Percentiles rank a stretch among this genome's conserved stretches.
These are phyloP conservation scores for Tethea ocularis DNA, from an alignment of 2,888 invertebrate genomes.

Conservation along the genomic window DNA sequence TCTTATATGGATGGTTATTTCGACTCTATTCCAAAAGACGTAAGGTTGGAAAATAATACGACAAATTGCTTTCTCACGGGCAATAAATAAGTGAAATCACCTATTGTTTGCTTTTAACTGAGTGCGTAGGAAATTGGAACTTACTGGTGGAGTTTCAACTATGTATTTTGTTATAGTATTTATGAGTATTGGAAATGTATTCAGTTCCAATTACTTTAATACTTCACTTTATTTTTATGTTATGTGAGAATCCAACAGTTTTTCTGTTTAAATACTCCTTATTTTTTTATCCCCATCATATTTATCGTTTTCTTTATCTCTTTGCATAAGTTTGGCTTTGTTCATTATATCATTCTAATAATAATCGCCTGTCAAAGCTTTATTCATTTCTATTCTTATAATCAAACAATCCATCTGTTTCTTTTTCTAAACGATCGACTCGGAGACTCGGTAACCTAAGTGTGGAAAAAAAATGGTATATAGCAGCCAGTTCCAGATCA, in stretches of 20 bases:
- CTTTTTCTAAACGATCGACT: too few relatives aligned
- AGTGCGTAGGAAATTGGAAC: neutral
- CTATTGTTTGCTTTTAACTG: constrained; percentile 3
- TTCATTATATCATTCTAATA: too few relatives aligned
- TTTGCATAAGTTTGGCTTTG: too few relatives aligned
- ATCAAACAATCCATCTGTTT: too few relatives aligned
- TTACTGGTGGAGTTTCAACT: neutral
- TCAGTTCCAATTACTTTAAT: neutral
- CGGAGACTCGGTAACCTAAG: too few relatives aligned
- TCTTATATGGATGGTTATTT: neutral
- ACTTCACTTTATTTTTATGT: neutral
- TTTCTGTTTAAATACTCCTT: too few relatives aligned
- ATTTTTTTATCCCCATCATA: too few relatives aligned
- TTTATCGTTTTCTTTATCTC: too few relatives aligned
- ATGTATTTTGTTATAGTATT: neutral
- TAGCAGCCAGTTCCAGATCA: too few relatives aligned
- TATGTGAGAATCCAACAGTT: neutral
- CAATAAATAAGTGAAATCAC: constrained; percentile 4
- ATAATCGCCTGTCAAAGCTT: too few relatives aligned
- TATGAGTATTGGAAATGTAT: neutral
- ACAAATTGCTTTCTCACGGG: constrained; percentile 8
- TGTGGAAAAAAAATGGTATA: too few relatives aligned
- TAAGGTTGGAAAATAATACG: neutral
- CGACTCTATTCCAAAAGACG: neutral
- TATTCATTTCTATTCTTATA: too few relatives aligned